A percentile compares a stretch with the other conserved stretches of the same genome.
phyloP scores from a whole-genome alignment of 2,888 invertebrate genomes.

The Zhengitettix transpicula region DNA sequence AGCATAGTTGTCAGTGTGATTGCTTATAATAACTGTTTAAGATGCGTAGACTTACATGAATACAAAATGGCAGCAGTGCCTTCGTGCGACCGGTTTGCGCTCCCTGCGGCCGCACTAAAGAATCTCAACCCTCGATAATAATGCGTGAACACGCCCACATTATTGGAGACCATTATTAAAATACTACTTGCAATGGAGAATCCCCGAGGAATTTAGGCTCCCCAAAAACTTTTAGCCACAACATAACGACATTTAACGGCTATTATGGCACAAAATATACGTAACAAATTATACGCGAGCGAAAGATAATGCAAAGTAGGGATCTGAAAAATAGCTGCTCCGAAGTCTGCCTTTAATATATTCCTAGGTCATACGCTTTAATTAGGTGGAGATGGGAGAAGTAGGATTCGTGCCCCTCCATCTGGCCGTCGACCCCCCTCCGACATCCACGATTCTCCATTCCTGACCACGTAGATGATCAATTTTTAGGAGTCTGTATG shows the following conservation, averaged over 20 bases:
- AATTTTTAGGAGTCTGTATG: no score
- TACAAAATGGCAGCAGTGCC: slow-evolving; percentile 11
- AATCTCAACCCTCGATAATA: slow-evolving; percentile 1
- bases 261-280: neutral
- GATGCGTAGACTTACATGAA: slow-evolving; percentile 11
- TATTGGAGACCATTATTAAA: slow-evolving; percentile 1
- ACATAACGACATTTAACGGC: neutral
- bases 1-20: slow-evolving; percentile 5
- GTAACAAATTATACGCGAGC: neutral
- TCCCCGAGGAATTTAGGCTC: neutral
- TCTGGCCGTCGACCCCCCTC: neutral
- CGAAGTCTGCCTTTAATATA: neutral
- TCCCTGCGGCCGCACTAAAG: neutral
- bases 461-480: no score
- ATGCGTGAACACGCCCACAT: neutral
- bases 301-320: neutral
- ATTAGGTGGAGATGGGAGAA: neutral
- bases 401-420: neutral
- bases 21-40: slow-evolving; percentile 10
- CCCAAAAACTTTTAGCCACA: neutral
- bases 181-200: neutral
- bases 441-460: neutral
- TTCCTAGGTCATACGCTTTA: neutral
- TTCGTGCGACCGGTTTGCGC: neutral
- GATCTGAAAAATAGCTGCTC: neutral